Evolutionary conservation across 2,113 vertebrate species (phyloP), one percentile per base, ranked within the genome.

Genomic region (Mustelus asterias): DNA sequence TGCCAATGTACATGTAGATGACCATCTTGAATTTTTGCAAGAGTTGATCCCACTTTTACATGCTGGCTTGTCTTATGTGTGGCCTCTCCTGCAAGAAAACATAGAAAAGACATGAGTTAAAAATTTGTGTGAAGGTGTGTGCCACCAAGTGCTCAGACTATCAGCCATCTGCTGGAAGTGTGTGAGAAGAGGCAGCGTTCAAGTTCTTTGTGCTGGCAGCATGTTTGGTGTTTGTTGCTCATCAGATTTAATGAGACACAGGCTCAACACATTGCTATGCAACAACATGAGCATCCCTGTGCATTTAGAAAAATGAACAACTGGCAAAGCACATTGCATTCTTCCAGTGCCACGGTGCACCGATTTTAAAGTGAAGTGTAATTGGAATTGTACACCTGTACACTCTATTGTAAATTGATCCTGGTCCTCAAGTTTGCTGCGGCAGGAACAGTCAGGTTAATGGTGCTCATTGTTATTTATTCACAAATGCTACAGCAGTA

Each of bases 221-320:
- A 37, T 65, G 10, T 93, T 90, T 93, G 60, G 18, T 93, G 89
- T 67, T 93, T 37, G n/a, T 93, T 93, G 63, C 89, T 93, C 60
- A n/a, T 93, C 89, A 65, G 89, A 93, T 65, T 93, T 93, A 93
- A 93, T 93, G 89, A 93, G 89, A 63, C 60, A 93, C 16, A n/a
- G 58, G 33, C 89, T 67, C 89, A n/a, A 37, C 89, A 93, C 60
- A 93, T 65, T 93, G 60, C 63, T 67, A 37, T 65, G 89, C 89
- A 37, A 65, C 89, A 93, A 93, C 89, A 37, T 65, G 89, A 65
- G 89, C 89, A 93, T 93, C 37, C 89, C n/a, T 65, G 33, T 93
- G 60, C 60, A 41, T 93, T 65, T 93, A 93, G 60, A 93, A 67
- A 83, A 67, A 93, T 58, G 29, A 92, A 92, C 88, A 67, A 93